Evolutionary conservation across 2,888 invertebrate genomes (phyloP).

Genomic region (Notodonta ziczac): DNA sequence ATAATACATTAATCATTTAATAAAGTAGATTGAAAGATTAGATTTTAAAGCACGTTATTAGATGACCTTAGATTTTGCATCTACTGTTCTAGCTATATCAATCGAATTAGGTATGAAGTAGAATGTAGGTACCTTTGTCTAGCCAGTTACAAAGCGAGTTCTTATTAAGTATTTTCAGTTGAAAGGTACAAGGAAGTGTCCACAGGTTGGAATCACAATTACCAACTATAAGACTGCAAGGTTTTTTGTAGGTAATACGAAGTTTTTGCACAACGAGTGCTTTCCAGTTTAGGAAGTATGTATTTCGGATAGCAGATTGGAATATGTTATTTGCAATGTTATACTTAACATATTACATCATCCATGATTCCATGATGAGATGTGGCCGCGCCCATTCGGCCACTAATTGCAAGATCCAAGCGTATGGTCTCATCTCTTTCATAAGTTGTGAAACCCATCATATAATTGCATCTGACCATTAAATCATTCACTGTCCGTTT

Average conservation of each 20-base stretch:
- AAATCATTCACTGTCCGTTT: constrained; percentile 43
- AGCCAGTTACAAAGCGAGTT: not conserved
- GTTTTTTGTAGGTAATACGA: too few relatives aligned
- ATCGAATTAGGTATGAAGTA: not conserved
- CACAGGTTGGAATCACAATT: too few relatives aligned
- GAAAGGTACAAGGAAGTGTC: constrained; percentile 9
- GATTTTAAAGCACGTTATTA: constrained; percentile 9
- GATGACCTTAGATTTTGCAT: constrained; percentile 8
- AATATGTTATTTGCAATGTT: too few relatives aligned
- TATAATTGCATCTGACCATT: constrained; percentile 38
- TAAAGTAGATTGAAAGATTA: constrained; percentile 9
- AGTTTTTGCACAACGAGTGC: not conserved
- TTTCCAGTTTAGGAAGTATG: too few relatives aligned
- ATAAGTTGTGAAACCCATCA: constrained; percentile 37
- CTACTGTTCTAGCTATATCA: not conserved
- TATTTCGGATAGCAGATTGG: too few relatives aligned
- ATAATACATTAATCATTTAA: constrained; percentile 12
- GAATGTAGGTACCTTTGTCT: not conserved
- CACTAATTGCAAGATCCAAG: constrained; percentile 19
- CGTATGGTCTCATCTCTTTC: constrained; percentile 37
- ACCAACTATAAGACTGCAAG: too few relatives aligned
- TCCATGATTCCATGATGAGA: constrained; percentile 4
- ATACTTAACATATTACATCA: not conserved
- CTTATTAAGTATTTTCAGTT: constrained; percentile 13
- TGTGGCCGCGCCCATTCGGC: constrained; percentile 20